Evolutionary conservation across 2,113 vertebrate genomes (phyloP).

Genomic region (Apteryx mantelli): DNA sequence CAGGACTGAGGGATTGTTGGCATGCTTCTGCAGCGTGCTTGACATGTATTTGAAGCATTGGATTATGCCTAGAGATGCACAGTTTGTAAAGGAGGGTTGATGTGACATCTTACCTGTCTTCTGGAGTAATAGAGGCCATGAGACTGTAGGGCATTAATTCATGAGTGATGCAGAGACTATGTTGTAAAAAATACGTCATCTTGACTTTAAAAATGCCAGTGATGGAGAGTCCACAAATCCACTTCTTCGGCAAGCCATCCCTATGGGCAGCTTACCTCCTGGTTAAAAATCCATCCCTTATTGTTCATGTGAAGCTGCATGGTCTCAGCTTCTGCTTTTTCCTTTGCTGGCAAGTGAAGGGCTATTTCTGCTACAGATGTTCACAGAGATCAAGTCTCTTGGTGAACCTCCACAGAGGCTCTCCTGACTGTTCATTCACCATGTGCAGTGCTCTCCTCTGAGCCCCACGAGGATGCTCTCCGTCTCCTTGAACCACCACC

Average conservation of each 20-base stretch:
- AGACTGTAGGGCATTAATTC: neutral
- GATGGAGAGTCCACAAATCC: neutral
- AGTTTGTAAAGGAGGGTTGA: neutral
- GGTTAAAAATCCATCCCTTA: neutral
- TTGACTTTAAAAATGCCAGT: neutral
- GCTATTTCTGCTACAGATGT: neutral
- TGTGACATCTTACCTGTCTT: neutral
- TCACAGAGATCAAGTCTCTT: neutral
- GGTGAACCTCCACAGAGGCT: neutral
- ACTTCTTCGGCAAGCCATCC: neutral
- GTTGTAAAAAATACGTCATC: fast-evolving
- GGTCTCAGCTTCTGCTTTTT: neutral
- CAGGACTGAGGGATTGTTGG: neutral
- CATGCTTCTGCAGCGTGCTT: neutral
- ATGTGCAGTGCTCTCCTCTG: neutral
- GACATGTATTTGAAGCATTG: fast-evolving
- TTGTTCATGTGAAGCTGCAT: neutral
- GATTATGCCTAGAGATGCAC: neutral
- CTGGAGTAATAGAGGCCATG: neutral
- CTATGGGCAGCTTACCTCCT: neutral
- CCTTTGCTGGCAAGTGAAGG: neutral
- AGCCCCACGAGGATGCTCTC: neutral
- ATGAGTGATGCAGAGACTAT: neutral
- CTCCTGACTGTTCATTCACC: neutral
- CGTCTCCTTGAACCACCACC: neutral